A percentile compares a stretch with the other conserved stretches of the same genome.
phyloP scores from a whole-genome alignment of 2,888 invertebrate species.

The Dioctria rufipes region DNA sequence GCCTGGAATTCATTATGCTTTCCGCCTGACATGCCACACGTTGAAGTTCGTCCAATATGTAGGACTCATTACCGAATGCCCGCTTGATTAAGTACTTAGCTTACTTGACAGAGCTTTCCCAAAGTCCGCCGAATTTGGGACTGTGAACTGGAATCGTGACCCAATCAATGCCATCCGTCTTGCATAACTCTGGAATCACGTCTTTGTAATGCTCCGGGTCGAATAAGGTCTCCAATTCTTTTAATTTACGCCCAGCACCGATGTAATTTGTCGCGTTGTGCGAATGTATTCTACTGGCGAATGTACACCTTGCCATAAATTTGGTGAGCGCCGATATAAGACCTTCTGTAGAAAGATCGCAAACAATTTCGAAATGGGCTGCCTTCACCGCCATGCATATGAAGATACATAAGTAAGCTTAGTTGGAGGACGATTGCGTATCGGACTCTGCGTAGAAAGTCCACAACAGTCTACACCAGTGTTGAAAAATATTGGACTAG shows the following conservation, averaged over 20 bases:
- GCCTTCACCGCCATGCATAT: conserved; percentile 57
- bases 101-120: background rate
- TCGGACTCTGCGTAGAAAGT: conserved; percentile 43
- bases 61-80: background rate
- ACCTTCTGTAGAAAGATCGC: conserved; percentile 55
- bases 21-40: background rate
- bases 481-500: conserved; percentile 53
- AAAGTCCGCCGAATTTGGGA: conserved; percentile 7
- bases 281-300: conserved; percentile 34
- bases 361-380: conserved; percentile 54
- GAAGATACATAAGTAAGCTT: conserved; percentile 57
- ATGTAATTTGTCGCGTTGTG: conserved; percentile 54
- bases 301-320: conserved; percentile 51
- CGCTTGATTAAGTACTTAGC: background rate
- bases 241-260: conserved; percentile 25
- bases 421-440: conserved; percentile 40
- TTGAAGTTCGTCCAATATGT: background rate
- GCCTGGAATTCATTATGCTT: background rate
- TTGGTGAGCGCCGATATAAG: conserved; percentile 56
- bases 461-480: conserved; percentile 55
- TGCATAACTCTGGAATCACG: background rate
- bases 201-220: background rate
- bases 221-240: background rate
- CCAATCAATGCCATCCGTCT: background rate
- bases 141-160: conserved; percentile 33